Conservation (phyloP, 2,888 invertebrate species). For the Schizotus pectinicornis region DNA sequence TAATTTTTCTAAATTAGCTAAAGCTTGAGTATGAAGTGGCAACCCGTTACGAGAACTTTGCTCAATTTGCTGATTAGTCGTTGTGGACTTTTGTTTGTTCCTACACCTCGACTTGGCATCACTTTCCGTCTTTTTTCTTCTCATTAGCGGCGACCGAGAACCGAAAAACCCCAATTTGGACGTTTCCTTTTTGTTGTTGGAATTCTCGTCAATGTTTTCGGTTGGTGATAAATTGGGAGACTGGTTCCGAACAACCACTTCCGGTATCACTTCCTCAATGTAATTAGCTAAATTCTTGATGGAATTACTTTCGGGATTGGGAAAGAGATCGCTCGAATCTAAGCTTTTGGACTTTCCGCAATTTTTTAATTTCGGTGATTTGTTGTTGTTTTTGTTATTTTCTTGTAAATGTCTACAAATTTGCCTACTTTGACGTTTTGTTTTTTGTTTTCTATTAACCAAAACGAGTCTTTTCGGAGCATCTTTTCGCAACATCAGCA, state of each 20-base stretch:
- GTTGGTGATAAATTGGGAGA: conserved; percentile 23
- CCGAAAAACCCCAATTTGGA: conserved; percentile 55
- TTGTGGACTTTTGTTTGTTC: conserved; percentile 49
- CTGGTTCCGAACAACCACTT: conserved; percentile 38
- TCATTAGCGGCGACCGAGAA: conserved; percentile 54
- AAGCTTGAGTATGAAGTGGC: conserved; percentile 61
- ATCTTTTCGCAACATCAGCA: conserved; percentile 74
- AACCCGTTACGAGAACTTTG: conserved; percentile 40
- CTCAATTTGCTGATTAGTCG: conserved; percentile 32
- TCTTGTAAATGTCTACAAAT: conserved; percentile 30
- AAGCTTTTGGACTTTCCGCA: conserved; percentile 84
- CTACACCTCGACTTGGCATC: conserved; percentile 41
- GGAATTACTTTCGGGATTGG: conserved; percentile 53
- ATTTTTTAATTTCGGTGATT: conserved; percentile 63
- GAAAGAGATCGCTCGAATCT: conserved; percentile 82
- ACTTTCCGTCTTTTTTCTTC: conserved; percentile 52
- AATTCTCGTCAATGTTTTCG: conserved; percentile 25
- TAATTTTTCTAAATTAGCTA: conserved; percentile 65
- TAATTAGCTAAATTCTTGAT: conserved; percentile 37
- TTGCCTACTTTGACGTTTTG: conserved; percentile 41
- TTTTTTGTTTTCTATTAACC: conserved; percentile 64
- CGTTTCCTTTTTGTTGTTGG: conserved; percentile 44
- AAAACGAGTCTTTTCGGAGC: conserved; percentile 79
- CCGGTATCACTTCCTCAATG: conserved; percentile 51
- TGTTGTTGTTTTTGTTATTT: conserved; percentile 38